Conservation (phyloP, 2,797 vertebrate genomes). For the Dendrocincla fuliginosa region DNA sequence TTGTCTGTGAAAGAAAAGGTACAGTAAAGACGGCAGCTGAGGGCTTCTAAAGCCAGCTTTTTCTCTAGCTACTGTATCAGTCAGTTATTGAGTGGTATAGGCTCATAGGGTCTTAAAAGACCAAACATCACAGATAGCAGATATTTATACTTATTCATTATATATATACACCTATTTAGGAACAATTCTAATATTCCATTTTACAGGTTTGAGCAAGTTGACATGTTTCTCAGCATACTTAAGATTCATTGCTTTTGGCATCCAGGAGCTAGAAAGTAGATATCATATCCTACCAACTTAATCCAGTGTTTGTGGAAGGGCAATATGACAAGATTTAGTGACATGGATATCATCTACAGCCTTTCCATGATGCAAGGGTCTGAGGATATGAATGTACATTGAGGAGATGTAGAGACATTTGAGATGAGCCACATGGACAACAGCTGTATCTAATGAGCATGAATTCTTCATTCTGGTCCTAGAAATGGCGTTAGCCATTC, state of each 20-base stretch:
- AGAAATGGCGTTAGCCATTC: neutral
- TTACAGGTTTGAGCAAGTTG: neutral
- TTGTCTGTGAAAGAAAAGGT: neutral
- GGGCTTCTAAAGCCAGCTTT: neutral
- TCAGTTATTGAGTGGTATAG: neutral
- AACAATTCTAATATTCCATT: neutral
- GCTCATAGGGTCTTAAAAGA: neutral
- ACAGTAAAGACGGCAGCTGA: neutral
- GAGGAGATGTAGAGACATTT: neutral
- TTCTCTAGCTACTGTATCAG: neutral
- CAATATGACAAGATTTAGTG: neutral
- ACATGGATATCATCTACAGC: too few species aligned
- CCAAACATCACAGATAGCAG: neutral
- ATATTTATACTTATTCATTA: neutral
- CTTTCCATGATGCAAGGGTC: neutral
- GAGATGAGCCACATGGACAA: neutral
- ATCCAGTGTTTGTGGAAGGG: neutral
- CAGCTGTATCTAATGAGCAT: neutral
- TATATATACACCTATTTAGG: neutral
- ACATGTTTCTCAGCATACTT: neutral
- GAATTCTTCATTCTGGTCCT: neutral
- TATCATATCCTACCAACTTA: neutral
- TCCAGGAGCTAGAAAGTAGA: neutral
- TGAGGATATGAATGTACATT: neutral
- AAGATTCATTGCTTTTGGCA: neutral